Evolutionary conservation across 1,140 invertebrate species (phyloP).

Genomic region (Drosophila biarmipes): DNA sequence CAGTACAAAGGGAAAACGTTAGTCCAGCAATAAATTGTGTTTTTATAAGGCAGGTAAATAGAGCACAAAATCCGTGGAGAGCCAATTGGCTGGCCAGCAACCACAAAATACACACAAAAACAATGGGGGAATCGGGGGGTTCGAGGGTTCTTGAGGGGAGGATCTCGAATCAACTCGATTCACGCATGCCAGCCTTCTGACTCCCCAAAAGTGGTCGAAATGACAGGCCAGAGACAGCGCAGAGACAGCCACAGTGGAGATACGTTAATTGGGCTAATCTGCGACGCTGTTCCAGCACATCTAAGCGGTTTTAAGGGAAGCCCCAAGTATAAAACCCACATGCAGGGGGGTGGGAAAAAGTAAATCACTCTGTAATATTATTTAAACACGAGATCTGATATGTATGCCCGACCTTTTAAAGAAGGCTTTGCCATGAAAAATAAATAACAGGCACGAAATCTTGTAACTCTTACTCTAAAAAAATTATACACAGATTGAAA

Average conservation of each 20-base stretch:
- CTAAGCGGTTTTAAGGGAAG: conserved; percentile 8
- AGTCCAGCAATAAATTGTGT: conserved; percentile 77
- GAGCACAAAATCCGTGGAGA: conserved; percentile 74
- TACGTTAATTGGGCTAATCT: conserved; percentile 37
- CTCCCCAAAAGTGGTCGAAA: conserved; percentile 40
- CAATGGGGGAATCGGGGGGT: neutral
- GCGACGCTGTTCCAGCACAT: neutral
- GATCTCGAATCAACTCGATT: conserved; percentile 32
- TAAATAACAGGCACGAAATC: neutral
- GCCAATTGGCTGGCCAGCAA: conserved; percentile 67
- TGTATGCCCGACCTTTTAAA: conserved; percentile 12
- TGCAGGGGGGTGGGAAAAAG: neutral
- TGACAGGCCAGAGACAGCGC: conserved; percentile 33
- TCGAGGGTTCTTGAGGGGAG: conserved; percentile 3
- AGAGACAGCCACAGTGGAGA: conserved; percentile 27
- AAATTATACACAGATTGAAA: neutral
- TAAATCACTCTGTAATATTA: conserved; percentile 24
- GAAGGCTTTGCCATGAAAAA: conserved; percentile 1
- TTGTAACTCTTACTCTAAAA: neutral
- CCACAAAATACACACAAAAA: conserved; percentile 68
- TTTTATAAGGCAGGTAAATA: conserved; percentile 82
- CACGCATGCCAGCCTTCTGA: conserved; percentile 64
- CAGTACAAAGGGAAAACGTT: conserved; percentile 66
- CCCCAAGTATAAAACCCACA: neutral
- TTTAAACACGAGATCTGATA: conserved; percentile 33